A percentile compares a stretch with the other conserved stretches of the same genome.
Conservation (phyloP, 2,888 invertebrate genomes). For the Eristalis tenax region DNA sequence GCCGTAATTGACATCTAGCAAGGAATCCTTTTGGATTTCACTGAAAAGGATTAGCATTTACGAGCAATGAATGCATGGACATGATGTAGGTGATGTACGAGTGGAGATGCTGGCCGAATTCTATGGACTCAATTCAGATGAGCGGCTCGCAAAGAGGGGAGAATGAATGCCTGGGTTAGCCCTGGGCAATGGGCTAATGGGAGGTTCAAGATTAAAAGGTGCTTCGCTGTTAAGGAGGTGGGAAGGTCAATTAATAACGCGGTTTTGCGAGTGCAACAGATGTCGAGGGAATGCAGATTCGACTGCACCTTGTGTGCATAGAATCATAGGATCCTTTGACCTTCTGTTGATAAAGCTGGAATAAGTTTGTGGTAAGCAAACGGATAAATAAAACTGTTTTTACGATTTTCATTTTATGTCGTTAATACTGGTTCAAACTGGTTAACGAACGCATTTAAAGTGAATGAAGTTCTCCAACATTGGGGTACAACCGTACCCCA, state of each 20-base stretch:
- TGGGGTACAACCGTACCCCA: no score
- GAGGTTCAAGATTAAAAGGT: not conserved
- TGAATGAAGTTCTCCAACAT: no score
- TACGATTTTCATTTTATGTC: no score
- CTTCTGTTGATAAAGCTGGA: no score
- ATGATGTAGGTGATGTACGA: not conserved
- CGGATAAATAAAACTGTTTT: no score
- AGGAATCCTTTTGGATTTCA: conserved; percentile 30
- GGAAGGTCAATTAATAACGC: not conserved
- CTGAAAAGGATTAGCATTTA: conserved; percentile 42
- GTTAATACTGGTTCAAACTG: no score
- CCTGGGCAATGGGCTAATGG: not conserved
- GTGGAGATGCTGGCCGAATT: not conserved
- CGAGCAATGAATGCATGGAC: not conserved
- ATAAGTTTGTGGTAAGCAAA: no score
- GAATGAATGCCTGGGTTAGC: not conserved
- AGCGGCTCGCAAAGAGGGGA: not conserved
- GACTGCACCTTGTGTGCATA: no score
- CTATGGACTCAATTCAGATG: not conserved
- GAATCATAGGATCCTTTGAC: no score
- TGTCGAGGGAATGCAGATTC: not conserved
- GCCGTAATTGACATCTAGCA: conserved; percentile 44
- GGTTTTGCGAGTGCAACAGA: not conserved
- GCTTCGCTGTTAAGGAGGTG: not conserved
- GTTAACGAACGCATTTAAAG: no score